Conservation (phyloP, 2,113 vertebrate species). For the Scopus umbretta region DNA sequence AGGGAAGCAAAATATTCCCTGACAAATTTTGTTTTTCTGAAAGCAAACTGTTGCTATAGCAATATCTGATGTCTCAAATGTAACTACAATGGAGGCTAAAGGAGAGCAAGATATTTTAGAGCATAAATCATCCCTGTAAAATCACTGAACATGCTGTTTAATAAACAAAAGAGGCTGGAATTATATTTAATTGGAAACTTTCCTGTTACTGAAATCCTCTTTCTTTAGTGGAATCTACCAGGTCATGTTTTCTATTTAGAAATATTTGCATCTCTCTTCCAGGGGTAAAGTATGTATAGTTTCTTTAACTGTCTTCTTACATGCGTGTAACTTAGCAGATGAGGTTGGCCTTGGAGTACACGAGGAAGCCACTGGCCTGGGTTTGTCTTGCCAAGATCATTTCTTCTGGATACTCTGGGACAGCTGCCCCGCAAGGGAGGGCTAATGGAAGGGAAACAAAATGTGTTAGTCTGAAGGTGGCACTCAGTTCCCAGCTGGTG, state of each 20-base stretch:
- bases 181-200: background rate
- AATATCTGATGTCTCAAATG: background rate
- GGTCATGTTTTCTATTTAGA: background rate
- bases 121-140: background rate
- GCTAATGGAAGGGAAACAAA: background rate
- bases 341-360: background rate
- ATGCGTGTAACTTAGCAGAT: background rate
- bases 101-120: background rate
- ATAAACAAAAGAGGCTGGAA: background rate
- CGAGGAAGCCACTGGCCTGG: background rate
- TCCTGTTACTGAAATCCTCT: background rate
- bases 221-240: background rate
- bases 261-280: background rate
- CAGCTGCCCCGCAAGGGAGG: background rate
- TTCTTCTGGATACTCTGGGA: background rate
- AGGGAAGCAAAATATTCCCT: slow-evolving; percentile 22
- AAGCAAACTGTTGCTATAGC: slow-evolving; percentile 40
- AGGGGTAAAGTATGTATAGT: background rate
- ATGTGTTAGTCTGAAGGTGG: background rate
- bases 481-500: background rate
- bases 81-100: background rate
- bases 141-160: background rate
- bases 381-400: background rate
- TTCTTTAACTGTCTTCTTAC: background rate
- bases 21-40: slow-evolving; percentile 29